Evolutionary conservation across 2,113 vertebrate species (phyloP), one percentile per base, ranked within the genome.

Genomic region (Triplophysa siluroides): DNA sequence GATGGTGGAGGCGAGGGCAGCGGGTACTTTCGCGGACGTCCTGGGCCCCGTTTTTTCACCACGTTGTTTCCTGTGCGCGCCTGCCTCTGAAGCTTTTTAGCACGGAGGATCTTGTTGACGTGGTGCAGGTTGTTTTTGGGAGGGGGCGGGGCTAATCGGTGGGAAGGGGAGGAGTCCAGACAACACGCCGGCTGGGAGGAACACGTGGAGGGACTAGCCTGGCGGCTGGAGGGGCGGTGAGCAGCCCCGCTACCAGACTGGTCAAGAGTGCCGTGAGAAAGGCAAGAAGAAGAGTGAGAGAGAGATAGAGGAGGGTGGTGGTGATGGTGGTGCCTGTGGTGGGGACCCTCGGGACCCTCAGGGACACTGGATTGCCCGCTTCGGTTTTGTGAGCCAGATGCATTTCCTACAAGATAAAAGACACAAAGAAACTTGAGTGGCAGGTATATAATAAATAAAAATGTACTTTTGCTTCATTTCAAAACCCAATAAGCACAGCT

Each of bases 11-110:
- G 91, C 4, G 92, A 93, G 47, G 92, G 92, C 70, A 92, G 85
- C 0, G 97, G 95, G 86, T 98, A 93, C 86, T 99, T 99, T 18
- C 96, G 92, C 23, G 98, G 98, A 68, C 96, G 95, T 0, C 97
- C 98, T 0, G 97, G 93, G 11, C 92, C 90, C 85, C 94, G 88
- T 89, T 98, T 98, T 91, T 99, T 99, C 70, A 99, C 95, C 69
- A 99, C 93, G 82, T 99, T 99, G 94, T 99, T 99, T 91, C 98
- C 98, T 4, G 97, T 99, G 72, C 98, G 97, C 64, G 98, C 96
- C 92, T 98, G 97, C 90, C 98, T 94, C 91, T 99, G 98, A 85
- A 99, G 95, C 90, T 96, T 93, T 91, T 99, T 99, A 89, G 96
- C 97, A 78, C 97, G 97, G 81, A 99, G 92, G 90, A 99, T 99